Evolutionary conservation across 2,113 vertebrate species (phyloP).

Genomic region (Heloderma charlesbogerti): DNA sequence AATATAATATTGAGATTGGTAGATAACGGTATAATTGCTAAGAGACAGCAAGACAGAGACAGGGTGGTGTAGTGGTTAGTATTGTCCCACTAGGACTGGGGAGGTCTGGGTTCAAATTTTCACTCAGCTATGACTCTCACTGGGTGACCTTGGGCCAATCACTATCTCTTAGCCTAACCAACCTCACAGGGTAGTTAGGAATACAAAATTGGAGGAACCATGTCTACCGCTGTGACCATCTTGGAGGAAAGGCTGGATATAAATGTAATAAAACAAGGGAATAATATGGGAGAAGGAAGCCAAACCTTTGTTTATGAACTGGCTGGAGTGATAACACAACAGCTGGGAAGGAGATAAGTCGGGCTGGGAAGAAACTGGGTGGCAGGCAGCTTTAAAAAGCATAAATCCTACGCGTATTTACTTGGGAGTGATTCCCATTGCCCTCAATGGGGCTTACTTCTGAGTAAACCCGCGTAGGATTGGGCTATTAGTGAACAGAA

Average conservation of each 20-base stretch:
- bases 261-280: background rate
- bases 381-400: background rate
- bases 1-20: background rate
- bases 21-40: background rate
- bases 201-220: background rate
- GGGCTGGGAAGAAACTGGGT: background rate
- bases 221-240: background rate
- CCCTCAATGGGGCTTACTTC: background rate
- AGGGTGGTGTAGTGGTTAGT: background rate
- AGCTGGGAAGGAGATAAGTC: background rate
- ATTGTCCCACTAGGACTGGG: background rate
- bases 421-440: background rate
- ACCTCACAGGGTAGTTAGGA: background rate
- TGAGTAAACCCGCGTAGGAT: background rate
- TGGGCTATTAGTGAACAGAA: background rate
- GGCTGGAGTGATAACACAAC: background rate
- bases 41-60: background rate
- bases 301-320: background rate
- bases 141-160: background rate
- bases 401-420: background rate
- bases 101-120: background rate
- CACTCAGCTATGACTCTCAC: background rate
- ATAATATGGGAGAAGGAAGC: background rate
- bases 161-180: too few species aligned
- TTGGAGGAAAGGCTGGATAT: background rate